These are phyloP conservation scores for Puntigrus tetrazona DNA, from an alignment of 2,113 vertebrate species.

Conservation along the genomic window DNA sequence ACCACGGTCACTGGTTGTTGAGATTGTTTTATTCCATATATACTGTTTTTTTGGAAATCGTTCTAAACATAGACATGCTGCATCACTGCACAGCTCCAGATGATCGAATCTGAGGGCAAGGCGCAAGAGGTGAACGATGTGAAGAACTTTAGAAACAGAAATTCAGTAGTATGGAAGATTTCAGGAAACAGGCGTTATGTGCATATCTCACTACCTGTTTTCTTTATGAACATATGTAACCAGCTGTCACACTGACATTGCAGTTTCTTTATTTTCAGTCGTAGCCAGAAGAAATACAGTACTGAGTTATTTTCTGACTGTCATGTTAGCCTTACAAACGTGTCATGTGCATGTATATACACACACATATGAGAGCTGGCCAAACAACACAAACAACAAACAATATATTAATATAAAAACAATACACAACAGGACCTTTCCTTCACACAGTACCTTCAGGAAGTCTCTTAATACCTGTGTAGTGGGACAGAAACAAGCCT, in stretches of 20 bases:
- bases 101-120: constrained; percentile 60
- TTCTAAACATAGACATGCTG: constrained; percentile 17
- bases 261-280: constrained; percentile 53
- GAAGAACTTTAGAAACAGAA: constrained; percentile 57
- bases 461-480: not conserved
- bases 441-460: constrained; percentile 6
- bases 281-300: not conserved
- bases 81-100: constrained; percentile 6
- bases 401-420: not conserved
- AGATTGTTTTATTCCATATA: constrained; percentile 6
- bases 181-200: constrained; percentile 64
- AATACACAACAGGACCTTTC: not conserved
- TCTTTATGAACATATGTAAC: constrained; percentile 8
- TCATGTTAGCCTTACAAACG: constrained; percentile 1
- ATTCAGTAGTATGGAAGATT: constrained; percentile 34
- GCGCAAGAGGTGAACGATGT: constrained; percentile 65
- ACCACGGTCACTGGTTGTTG: not conserved
- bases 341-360: not conserved
- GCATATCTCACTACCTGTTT: constrained; percentile 70
- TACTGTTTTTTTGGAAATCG: not conserved
- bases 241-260: not conserved
- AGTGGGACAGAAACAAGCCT: not conserved
- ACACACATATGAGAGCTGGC: not conserved
- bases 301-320: constrained; percentile 2
- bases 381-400: constrained; percentile 20